These are phyloP conservation scores for Bolinopsis microptera DNA, from an alignment of 37 sponge, comb jelly and placozoan species.

Conservation along the genomic window DNA sequence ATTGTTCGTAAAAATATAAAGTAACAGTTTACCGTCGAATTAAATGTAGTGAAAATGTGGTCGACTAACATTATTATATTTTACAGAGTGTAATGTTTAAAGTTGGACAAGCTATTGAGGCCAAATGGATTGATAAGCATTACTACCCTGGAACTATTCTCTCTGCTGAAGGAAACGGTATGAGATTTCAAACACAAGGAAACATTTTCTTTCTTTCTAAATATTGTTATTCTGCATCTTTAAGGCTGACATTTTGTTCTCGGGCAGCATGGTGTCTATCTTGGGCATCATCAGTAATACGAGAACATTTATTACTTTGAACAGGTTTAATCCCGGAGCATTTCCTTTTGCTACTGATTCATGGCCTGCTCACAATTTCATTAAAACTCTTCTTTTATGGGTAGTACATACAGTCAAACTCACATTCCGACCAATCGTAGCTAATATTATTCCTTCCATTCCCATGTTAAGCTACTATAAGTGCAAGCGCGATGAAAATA, in stretches of 20 bases:
- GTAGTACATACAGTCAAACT: too few species aligned
- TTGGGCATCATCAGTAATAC: conserved; percentile 47
- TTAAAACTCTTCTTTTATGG: background rate
- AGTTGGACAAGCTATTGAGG: conserved; percentile 54
- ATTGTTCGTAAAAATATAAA: too few species aligned
- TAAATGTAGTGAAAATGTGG: too few species aligned
- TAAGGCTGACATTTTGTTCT: background rate
- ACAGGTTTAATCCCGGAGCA: background rate
- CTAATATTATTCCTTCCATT: too few species aligned
- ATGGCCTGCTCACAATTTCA: conserved; percentile 53
- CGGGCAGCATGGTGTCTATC: conserved; percentile 24
- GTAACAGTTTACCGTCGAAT: too few species aligned
- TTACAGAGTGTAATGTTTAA: conserved; percentile 53
- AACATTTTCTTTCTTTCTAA: background rate
- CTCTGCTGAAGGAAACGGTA: conserved; percentile 23
- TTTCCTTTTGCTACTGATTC: conserved; percentile 1
- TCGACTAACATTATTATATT: too few species aligned
- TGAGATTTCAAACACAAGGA: background rate
- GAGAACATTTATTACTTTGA: background rate
- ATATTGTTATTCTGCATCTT: background rate
- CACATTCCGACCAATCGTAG: too few species aligned
- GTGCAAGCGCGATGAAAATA: too few species aligned
- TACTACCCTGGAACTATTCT: conserved; percentile 47
- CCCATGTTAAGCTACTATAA: too few species aligned
- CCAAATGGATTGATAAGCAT: conserved; percentile 46